Evolutionary conservation across 2,113 vertebrate genomes (phyloP).

Genomic region (Vulpes lagopus): DNA sequence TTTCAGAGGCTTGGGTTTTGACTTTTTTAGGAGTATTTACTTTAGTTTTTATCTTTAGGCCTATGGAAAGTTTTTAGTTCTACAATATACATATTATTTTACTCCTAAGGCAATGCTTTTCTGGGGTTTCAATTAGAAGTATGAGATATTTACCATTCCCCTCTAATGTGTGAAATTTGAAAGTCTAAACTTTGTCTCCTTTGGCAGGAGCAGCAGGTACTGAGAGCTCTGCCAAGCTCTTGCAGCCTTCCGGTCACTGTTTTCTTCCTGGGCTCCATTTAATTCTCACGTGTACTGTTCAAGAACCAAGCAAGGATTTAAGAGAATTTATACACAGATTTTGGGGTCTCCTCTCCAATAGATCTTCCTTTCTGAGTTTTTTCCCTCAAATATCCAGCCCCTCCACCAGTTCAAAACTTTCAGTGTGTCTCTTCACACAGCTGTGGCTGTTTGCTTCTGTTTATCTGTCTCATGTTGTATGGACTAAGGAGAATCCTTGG

Average conservation of each 20-base stretch:
- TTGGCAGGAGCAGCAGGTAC: background rate
- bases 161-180: background rate
- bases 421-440: background rate
- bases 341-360: background rate
- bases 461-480: background rate
- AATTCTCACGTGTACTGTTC: background rate
- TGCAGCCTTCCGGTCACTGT: background rate
- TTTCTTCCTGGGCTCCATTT: background rate
- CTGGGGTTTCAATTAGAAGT: background rate
- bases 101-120: background rate
- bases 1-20: background rate
- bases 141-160: background rate
- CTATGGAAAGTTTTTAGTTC: background rate
- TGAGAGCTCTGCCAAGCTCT: background rate
- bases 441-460: background rate
- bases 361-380: background rate
- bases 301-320: background rate
- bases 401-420: background rate
- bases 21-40: background rate
- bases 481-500: background rate
- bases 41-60: background rate
- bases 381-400: background rate
- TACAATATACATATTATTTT: background rate
- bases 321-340: background rate
- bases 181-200: background rate